These are phyloP conservation scores for Sarcophaga variegata DNA, from an alignment of 2,888 invertebrate genomes.

Conservation along the genomic window DNA sequence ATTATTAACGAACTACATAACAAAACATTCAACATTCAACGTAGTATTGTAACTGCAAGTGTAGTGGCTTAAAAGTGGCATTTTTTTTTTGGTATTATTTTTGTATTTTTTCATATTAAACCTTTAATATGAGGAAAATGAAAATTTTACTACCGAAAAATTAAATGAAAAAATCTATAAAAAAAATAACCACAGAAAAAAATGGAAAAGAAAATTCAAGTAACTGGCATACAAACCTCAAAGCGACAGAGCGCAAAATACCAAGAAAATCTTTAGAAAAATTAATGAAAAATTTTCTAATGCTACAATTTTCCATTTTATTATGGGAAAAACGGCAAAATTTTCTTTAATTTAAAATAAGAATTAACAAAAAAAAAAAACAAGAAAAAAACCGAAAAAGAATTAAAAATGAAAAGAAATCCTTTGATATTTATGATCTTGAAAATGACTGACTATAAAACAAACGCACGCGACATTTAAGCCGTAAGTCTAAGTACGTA, in stretches of 20 bases:
- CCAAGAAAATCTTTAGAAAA: no score
- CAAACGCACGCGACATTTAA: slow-evolving; percentile 63
- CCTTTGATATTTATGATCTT: slow-evolving; percentile 57
- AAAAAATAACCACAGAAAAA: background rate
- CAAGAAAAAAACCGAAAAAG: background rate
- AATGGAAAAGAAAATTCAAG: background rate
- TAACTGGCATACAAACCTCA: background rate
- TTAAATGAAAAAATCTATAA: background rate
- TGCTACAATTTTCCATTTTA: background rate
- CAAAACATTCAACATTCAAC: background rate
- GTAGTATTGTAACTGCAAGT: slow-evolving; percentile 11
- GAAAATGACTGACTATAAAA: slow-evolving; percentile 56
- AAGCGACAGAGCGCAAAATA: no score
- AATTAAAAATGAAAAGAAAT: slow-evolving; percentile 32
- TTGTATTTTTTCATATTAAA: slow-evolving; percentile 26
- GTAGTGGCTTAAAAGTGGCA: background rate
- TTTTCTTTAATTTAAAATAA: background rate
- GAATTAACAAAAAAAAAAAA: background rate
- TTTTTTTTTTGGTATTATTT: background rate
- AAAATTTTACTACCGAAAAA: background rate
- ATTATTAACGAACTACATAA: slow-evolving; percentile 52
- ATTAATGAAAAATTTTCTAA: no score
- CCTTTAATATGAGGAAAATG: background rate
- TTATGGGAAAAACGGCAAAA: background rate
- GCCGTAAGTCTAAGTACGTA: slow-evolving; percentile 51